Percentiles rank a stretch among this genome's conserved stretches.
Evolutionary conservation across 2,113 vertebrate genomes (phyloP).

Genomic region (Hippoglossus stenolepis): DNA sequence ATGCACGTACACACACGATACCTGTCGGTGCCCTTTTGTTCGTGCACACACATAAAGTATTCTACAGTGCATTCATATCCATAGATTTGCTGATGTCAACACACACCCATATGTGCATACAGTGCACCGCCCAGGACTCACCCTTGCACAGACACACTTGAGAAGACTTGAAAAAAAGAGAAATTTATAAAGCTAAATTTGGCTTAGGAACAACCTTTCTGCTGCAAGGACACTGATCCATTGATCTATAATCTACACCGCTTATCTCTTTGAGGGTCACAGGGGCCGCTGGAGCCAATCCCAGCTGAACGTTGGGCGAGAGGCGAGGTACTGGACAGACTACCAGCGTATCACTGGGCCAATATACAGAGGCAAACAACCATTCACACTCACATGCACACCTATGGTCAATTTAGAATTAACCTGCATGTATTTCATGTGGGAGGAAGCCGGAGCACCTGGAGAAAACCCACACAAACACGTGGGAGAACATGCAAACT

Average conservation of each 20-base stretch:
- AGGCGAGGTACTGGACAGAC: no score
- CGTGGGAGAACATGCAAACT: no score
- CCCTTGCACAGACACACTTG: neutral
- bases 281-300: no score
- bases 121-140: neutral
- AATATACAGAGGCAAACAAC: no score
- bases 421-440: no score
- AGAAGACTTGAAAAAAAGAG: constrained; percentile 9
- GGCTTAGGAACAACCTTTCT: neutral
- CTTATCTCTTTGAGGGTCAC: no score
- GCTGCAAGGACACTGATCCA: constrained; percentile 26
- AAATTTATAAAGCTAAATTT: neutral
- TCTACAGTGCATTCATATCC: constrained; percentile 33
- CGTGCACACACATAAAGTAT: constrained; percentile 5
- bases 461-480: no score
- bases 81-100: neutral
- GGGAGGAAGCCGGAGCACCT: no score
- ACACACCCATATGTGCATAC: neutral
- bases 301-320: no score
- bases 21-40: constrained; percentile 31
- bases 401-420: no score
- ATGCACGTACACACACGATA: constrained; percentile 4
- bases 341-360: no score
- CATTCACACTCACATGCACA: no score
- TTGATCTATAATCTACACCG: neutral